Evolutionary conservation across 2,888 invertebrate genomes (phyloP).

Genomic region (Bruchidius siliquastri): DNA sequence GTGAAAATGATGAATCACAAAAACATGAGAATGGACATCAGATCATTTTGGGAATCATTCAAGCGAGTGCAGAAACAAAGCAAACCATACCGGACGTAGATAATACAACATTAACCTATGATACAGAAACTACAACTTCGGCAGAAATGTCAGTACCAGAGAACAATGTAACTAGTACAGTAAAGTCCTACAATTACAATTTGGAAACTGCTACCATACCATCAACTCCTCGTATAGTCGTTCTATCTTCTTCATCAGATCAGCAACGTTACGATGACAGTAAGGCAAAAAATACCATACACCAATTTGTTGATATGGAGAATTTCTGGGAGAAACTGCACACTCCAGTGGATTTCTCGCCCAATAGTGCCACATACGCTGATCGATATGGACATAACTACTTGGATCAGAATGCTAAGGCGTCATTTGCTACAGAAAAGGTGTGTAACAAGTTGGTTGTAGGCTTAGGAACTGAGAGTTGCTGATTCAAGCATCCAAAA

Average conservation of each 20-base stretch:
- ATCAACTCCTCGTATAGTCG: background rate
- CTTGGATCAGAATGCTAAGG: background rate
- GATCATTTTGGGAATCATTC: background rate
- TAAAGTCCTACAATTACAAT: background rate
- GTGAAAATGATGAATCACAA: background rate
- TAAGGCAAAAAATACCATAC: background rate
- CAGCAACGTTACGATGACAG: background rate
- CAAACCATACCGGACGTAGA: background rate
- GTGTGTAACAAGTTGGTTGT: background rate
- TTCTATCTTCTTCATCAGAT: background rate
- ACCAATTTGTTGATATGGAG: background rate
- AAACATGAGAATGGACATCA: background rate
- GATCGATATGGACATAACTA: background rate
- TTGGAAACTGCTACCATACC: background rate
- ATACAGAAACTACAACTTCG: background rate
- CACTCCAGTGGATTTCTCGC: background rate
- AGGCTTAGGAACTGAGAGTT: no score
- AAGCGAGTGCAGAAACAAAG: background rate
- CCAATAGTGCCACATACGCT: background rate
- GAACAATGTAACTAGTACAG: background rate
- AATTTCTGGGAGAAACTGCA: background rate
- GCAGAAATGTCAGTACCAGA: constrained; percentile 8
- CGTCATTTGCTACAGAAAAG: background rate
- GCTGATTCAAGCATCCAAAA: no score
- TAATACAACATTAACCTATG: background rate